phyloP scores from a whole-genome alignment of 2,888 invertebrate genomes.

The Pyrrhosoma nymphula region DNA sequence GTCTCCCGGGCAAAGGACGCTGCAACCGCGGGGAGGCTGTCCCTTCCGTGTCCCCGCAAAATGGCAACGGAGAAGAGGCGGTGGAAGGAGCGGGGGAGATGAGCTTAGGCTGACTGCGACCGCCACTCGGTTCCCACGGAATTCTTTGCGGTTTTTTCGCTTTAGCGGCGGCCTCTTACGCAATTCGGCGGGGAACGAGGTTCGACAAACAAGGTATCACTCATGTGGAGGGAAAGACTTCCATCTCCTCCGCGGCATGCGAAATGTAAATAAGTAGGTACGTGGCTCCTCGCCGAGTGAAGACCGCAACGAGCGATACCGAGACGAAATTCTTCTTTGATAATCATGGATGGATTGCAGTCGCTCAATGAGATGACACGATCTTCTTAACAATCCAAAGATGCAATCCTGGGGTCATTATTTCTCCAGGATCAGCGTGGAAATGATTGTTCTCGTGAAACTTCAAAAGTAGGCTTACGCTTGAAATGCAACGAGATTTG shows the following conservation, averaged over 20 bases:
- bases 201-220: background rate
- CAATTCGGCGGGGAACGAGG: background rate
- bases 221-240: background rate
- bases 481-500: background rate
- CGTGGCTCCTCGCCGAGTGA: background rate
- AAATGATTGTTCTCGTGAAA: background rate
- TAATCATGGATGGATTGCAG: background rate
- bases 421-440: background rate
- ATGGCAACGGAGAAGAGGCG: background rate
- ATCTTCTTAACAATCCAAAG: background rate
- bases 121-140: background rate
- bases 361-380: background rate
- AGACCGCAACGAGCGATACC: background rate
- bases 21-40: background rate
- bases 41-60: background rate
- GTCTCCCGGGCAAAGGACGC: background rate
- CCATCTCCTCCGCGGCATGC: background rate
- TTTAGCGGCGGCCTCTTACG: background rate
- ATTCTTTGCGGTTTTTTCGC: slow-evolving; percentile 28
- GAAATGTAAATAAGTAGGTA: background rate
- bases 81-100: background rate
- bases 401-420: background rate
- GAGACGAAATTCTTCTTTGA: background rate
- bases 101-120: background rate
- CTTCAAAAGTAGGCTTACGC: background rate